A percentile compares a stretch with the other conserved stretches of the same genome.
phyloP scores from a whole-genome alignment of 2,113 vertebrate genomes.

The Xiphophorus couchianus region DNA sequence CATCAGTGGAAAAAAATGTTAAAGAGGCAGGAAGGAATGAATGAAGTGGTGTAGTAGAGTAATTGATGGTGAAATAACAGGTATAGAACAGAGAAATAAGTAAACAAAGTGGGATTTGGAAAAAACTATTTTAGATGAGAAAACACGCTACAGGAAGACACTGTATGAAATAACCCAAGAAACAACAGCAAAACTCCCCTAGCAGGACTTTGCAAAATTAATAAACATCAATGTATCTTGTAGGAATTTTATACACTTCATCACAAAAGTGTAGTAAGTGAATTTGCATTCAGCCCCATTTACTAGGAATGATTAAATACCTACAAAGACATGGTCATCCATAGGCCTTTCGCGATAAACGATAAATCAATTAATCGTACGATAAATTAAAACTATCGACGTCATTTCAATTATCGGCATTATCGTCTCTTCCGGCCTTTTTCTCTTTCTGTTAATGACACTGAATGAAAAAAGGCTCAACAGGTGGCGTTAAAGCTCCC shows the following conservation, averaged over 20 bases:
- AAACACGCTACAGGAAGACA: slow-evolving; percentile 17
- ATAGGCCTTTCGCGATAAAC: too few species aligned
- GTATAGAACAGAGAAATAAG: slow-evolving; percentile 7
- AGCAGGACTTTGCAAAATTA: too few species aligned
- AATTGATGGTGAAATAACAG: background rate
- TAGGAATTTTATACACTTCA: background rate
- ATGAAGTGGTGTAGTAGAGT: background rate
- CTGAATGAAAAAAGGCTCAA: too few species aligned
- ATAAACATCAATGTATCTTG: background rate
- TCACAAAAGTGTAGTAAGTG: background rate
- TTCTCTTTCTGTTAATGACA: too few species aligned
- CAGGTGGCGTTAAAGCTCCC: too few species aligned
- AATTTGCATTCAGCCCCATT: background rate
- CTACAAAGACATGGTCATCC: too few species aligned
- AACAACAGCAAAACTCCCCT: background rate
- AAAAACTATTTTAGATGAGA: background rate
- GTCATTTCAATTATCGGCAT: too few species aligned
- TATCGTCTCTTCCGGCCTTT: too few species aligned
- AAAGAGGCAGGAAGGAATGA: background rate
- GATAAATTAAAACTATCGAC: too few species aligned
- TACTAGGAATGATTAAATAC: background rate
- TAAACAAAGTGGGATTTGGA: background rate
- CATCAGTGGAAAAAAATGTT: background rate
- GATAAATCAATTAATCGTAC: too few species aligned
- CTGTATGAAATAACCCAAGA: background rate